Percentiles rank a stretch among this genome's conserved stretches.
phyloP scores from a whole-genome alignment of 2,888 invertebrate genomes.

The Himalopsyche japonica region DNA sequence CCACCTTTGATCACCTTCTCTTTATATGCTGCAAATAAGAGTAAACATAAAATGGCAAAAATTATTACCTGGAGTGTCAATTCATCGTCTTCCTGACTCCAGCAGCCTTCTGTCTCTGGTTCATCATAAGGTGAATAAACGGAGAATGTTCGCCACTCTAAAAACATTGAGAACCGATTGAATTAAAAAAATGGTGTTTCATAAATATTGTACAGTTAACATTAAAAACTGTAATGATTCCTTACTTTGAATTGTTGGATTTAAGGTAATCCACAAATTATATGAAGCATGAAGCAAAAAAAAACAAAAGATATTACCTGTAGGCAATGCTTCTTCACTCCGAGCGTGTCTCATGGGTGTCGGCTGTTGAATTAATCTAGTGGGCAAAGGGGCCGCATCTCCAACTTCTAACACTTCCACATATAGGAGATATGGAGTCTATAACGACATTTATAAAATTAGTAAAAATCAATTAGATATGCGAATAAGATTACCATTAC shows the following conservation, averaged over 20 bases:
- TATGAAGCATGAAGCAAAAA: not conserved
- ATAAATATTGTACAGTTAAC: no score
- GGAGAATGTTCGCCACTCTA: constrained; percentile 60
- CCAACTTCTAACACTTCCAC: constrained; percentile 88
- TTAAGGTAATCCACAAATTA: no score
- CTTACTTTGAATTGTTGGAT: no score
- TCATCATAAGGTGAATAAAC: constrained; percentile 53
- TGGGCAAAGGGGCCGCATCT: constrained; percentile 79
- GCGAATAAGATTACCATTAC: no score
- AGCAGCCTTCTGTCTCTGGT: constrained; percentile 73
- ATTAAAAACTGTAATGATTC: no score
- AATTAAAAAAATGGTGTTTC: no score
- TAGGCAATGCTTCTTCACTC: constrained; percentile 86
- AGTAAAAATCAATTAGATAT: no score
- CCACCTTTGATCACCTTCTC: no score
- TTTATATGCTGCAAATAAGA: no score
- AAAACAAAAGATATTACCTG: constrained; percentile 40
- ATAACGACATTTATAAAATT: constrained; percentile 31
- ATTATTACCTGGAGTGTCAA: constrained; percentile 74
- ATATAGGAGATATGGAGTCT: constrained; percentile 96
- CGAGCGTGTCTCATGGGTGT: constrained; percentile 84
- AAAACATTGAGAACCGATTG: constrained; percentile 41
- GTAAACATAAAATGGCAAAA: no score
- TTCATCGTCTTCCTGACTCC: constrained; percentile 97
- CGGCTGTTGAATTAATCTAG: constrained; percentile 76